These are phyloP conservation scores for Nannospalax galili DNA, from an alignment of 2,113 vertebrate species.

Conservation along the genomic window DNA sequence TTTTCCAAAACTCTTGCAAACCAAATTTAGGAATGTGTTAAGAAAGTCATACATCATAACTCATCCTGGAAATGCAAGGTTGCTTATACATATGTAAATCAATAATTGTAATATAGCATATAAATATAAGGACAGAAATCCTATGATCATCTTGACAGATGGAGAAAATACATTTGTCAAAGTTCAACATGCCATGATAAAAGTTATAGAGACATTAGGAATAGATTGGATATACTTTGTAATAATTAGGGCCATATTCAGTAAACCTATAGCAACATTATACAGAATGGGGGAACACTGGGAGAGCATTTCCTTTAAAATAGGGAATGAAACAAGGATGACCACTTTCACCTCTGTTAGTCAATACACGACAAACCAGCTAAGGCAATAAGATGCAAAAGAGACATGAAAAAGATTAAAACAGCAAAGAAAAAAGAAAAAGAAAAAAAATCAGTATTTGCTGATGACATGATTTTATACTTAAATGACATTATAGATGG, in stretches of 20 bases:
- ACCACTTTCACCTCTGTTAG: too few species aligned
- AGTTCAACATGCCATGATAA: neutral
- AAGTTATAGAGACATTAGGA: neutral
- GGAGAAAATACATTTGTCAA: neutral
- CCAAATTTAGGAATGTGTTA: neutral
- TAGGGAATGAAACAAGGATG: too few species aligned
- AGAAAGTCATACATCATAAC: neutral
- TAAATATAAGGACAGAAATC: neutral
- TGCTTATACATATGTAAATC: neutral
- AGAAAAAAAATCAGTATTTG: too few species aligned
- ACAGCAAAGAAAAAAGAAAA: too few species aligned
- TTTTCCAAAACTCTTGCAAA: neutral
- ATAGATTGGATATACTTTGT: neutral
- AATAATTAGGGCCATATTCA: neutral
- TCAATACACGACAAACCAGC: too few species aligned
- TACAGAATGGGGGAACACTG: too few species aligned
- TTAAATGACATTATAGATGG: too few species aligned
- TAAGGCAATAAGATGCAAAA: too few species aligned
- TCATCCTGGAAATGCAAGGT: neutral
- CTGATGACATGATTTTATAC: too few species aligned
- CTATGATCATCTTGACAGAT: neutral
- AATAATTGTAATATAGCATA: neutral
- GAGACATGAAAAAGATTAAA: too few species aligned
- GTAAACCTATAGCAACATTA: neutral
- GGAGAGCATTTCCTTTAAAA: too few species aligned